These are phyloP conservation scores for Alectura lathami DNA, from an alignment of 2,113 vertebrate genomes.

Conservation along the genomic window DNA sequence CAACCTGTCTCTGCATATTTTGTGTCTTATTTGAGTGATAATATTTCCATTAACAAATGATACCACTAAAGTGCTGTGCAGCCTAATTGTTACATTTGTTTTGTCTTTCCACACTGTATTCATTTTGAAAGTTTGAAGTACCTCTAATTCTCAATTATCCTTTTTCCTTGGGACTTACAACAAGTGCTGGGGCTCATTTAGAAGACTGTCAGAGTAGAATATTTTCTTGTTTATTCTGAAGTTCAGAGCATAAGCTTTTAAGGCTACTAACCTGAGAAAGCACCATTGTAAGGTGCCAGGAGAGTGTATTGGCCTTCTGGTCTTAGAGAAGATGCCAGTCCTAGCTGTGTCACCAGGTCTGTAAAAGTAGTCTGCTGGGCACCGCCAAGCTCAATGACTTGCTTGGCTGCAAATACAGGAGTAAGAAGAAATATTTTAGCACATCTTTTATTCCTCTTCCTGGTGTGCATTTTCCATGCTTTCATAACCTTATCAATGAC, in stretches of 20 bases:
- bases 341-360: conserved; percentile 88
- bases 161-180: background rate
- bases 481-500: background rate
- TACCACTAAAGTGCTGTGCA: background rate
- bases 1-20: background rate
- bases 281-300: conserved; percentile 87
- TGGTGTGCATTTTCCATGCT: background rate
- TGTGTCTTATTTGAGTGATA: background rate
- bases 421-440: background rate
- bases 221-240: background rate
- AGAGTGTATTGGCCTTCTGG: conserved; percentile 88
- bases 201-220: background rate
- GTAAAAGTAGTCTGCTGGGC: conserved; percentile 86
- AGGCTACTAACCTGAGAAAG: conserved; percentile 85
- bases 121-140: background rate
- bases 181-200: background rate
- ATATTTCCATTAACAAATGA: background rate
- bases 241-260: background rate
- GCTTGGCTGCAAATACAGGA: conserved; percentile 84
- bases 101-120: background rate
- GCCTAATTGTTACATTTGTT: background rate
- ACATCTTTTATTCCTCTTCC: background rate
- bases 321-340: conserved; percentile 81
- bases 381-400: conserved; percentile 90
- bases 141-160: background rate